A percentile compares a stretch with the other conserved stretches of the same genome.
These are phyloP conservation scores for Pollicipes pollicipes DNA, from an alignment of 1,140 invertebrate species.

Conservation along the genomic window DNA sequence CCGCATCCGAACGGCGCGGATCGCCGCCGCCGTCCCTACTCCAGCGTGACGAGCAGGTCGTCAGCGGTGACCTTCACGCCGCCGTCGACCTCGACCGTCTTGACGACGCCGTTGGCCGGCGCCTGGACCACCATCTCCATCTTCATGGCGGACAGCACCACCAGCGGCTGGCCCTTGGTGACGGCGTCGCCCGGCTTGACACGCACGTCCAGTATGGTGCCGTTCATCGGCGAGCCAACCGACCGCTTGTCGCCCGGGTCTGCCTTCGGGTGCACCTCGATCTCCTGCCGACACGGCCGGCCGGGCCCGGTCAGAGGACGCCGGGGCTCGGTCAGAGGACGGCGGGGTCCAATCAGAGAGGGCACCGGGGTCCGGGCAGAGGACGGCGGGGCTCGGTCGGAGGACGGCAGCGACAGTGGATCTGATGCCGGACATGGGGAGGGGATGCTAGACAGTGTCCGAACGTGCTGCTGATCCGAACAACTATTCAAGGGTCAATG, in stretches of 20 bases:
- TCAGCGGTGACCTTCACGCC: slow-evolving; percentile 90
- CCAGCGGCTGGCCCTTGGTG: slow-evolving; percentile 76
- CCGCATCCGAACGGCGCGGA: too few relatives aligned
- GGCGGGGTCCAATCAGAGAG: too few relatives aligned
- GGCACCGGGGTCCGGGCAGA: too few relatives aligned
- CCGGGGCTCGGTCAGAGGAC: too few relatives aligned
- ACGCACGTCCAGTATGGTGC: slow-evolving; percentile 59
- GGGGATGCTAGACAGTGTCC: too few relatives aligned
- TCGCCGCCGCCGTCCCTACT: too few relatives aligned
- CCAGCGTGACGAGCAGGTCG: slow-evolving; percentile 79
- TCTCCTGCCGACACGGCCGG: slow-evolving; percentile 45
- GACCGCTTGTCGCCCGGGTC: slow-evolving; percentile 67
- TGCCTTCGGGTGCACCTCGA: slow-evolving; percentile 90
- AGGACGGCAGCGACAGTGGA: too few relatives aligned
- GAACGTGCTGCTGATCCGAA: too few relatives aligned
- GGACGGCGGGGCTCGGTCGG: too few relatives aligned
- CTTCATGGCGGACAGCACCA: slow-evolving; percentile 97
- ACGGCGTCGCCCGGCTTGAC: slow-evolving; percentile 79
- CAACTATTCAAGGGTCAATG: too few relatives aligned
- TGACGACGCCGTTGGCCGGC: slow-evolving; percentile 66
- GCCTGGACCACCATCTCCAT: slow-evolving; percentile 99
- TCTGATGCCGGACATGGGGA: too few relatives aligned
- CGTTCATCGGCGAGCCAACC: slow-evolving; percentile 96
- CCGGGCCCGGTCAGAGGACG: too few relatives aligned
- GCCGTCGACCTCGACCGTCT: slow-evolving; percentile 51